These are phyloP conservation scores for Eptesicus fuscus DNA, from an alignment of 2,113 vertebrate genomes.

Conservation along the genomic window DNA sequence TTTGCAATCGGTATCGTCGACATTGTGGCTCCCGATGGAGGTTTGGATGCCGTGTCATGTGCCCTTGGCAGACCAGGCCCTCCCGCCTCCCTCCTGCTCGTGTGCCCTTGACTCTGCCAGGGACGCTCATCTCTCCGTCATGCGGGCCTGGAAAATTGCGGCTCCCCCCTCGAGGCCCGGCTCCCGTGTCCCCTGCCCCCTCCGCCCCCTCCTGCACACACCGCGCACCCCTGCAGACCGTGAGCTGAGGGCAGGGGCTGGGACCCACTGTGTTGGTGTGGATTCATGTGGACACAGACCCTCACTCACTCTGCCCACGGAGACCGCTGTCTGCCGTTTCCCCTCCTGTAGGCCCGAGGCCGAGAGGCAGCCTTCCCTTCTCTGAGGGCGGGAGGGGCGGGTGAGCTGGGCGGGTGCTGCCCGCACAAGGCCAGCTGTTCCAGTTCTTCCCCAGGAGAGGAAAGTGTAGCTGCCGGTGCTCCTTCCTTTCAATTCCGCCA, in stretches of 20 bases:
- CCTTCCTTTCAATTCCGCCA: not conserved
- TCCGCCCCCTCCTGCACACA: fast-evolving
- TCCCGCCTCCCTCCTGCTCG: not conserved
- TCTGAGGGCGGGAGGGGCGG: not conserved
- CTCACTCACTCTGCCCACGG: not conserved
- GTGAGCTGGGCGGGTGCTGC: fast-evolving
- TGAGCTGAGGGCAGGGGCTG: not conserved
- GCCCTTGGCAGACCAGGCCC: fast-evolving
- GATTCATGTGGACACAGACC: too few relatives aligned
- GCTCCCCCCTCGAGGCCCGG: not conserved
- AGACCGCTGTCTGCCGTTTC: not conserved
- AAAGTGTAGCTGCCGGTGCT: not conserved
- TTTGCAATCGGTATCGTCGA: not conserved
- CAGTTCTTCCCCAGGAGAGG: not conserved
- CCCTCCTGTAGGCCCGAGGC: not conserved
- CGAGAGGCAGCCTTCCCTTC: not conserved
- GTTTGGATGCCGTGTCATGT: not conserved
- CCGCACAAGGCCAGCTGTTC: not conserved
- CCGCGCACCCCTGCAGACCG: fast-evolving
- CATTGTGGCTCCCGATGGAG: not conserved
- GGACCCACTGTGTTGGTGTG: too few relatives aligned
- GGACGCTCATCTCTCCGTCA: fast-evolving
- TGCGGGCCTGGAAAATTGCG: not conserved
- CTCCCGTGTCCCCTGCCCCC: not conserved
- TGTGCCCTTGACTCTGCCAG: not conserved